phyloP scores from a whole-genome alignment of 2,888 invertebrate genomes.

The Conus canariensis region DNA sequence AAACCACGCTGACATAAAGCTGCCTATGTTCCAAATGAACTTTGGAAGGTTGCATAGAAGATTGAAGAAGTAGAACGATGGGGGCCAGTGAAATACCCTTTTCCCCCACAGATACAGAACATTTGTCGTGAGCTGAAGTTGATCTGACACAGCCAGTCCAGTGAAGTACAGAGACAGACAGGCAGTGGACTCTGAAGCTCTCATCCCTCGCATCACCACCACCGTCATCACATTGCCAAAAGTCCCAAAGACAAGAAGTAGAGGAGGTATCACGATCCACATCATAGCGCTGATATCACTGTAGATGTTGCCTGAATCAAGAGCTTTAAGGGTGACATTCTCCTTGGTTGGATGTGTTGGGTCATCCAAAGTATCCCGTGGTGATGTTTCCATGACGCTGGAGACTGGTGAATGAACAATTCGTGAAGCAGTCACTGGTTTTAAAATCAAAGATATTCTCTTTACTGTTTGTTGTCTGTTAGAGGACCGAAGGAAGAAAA shows the following conservation, averaged over 20 bases:
- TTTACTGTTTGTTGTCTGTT: no score
- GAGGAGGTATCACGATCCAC: background rate
- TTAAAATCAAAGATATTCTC: no score
- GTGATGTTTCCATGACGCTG: background rate
- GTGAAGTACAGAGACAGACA: background rate
- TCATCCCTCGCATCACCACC: constrained; percentile 20
- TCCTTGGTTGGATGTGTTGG: no score
- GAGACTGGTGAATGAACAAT: no score
- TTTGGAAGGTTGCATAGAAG: background rate
- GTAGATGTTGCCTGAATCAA: background rate
- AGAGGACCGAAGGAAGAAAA: no score
- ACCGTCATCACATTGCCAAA: constrained; percentile 15
- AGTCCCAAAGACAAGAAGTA: background rate
- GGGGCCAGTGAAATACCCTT: background rate
- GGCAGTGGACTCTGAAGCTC: background rate
- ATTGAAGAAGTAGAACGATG: background rate
- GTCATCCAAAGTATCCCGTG: background rate
- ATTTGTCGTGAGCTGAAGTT: background rate
- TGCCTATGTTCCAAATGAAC: background rate
- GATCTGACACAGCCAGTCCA: background rate
- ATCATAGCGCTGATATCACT: background rate
- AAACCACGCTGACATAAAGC: background rate
- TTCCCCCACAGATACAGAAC: background rate
- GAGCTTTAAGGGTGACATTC: no score
- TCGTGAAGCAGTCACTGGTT: no score